Base-by-base conservation (phyloP, 2,113 vertebrate genomes). In the Tychaedon coryphoeus region DNA sequence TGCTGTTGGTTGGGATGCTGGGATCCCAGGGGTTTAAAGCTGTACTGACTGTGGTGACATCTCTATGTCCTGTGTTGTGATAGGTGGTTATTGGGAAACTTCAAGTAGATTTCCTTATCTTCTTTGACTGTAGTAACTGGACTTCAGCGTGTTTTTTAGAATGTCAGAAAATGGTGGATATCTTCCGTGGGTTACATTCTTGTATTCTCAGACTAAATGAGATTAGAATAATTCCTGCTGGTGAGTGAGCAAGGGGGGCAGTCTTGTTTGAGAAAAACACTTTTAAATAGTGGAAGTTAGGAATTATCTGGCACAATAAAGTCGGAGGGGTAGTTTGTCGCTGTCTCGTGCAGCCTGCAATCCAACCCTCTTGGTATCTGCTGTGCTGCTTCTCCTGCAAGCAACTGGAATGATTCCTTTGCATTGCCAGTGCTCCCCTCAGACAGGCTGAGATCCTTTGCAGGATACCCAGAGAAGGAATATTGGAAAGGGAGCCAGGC, bases 301-400 rank as follows among this genome's bases (percentile, higher is more conserved):
- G 2, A 54, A 42, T n/a, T 14, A 17, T 8, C 47, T 89, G n/a
- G 23, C 11, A 1, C n/a, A n/a, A 22, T 6, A 6, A 28, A 45
- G 25, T 3, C 2, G 1, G 4, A 38, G 31, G 6, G 2, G 9
- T 8, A 5, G n/a, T 36, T 76, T 26, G 20, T 40, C 48, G 5
- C 12, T 51, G 33, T 78, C 29, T 64, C 18, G 0, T 36, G 4
- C 7, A 36, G 43, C 8, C 31, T 81, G 51, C 20, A 38, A 0
- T 62, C 47, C 1, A 2, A 2, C 5, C 1, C 50, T 61, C 15
- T 20, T 33, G 25, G 4, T 53, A 10, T 42, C 42, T 43, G 47
- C 81, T 79, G 2, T 34, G 47, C 33, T 84, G 73, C 56, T 81
- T 69, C 65, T 84, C 22, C 38, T n/a, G 14, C 61, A 31, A 43